A percentile compares a stretch with the other conserved stretches of the same genome.
Evolutionary conservation across 2,113 vertebrate genomes (phyloP).

Genomic region (Corythornis vintsioides): DNA sequence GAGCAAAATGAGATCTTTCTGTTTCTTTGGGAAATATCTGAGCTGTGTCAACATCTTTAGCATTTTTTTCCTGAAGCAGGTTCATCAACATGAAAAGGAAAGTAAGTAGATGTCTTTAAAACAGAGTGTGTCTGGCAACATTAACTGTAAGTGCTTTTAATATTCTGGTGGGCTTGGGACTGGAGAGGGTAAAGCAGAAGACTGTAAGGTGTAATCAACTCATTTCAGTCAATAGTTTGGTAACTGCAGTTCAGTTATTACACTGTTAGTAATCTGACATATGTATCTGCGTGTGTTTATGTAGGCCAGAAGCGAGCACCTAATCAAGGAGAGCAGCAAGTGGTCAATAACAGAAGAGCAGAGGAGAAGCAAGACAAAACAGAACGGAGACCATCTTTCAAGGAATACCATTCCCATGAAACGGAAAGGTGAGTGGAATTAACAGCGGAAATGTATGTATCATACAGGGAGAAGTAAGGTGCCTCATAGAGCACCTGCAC

Average conservation of each 20-base stretch:
- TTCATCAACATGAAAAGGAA: not conserved
- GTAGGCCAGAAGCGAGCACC: constrained; percentile 70
- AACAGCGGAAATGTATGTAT: constrained; percentile 74
- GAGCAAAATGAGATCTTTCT: not conserved
- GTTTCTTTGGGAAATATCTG: not conserved
- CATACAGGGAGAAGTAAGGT: not conserved
- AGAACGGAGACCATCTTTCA: constrained; percentile 66
- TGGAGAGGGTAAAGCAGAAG: not conserved
- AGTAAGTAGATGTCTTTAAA: not conserved
- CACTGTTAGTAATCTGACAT: not conserved
- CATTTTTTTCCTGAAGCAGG: not conserved
- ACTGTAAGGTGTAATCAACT: not conserved
- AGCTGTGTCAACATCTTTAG: rapidly evolving
- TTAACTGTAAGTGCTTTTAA: not conserved
- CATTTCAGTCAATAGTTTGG: not conserved
- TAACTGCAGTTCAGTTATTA: not conserved
- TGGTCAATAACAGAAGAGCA: constrained; percentile 49
- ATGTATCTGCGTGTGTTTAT: not conserved
- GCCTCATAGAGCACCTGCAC: not conserved
- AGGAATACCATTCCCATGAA: constrained; percentile 63
- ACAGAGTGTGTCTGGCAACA: not conserved
- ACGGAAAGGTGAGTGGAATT: not conserved
- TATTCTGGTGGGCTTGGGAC: not conserved
- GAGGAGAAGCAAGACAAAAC: constrained; percentile 72
- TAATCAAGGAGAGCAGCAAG: constrained; percentile 60